Base-by-base conservation (phyloP, 64 coral and sea anemone genomes). In the Stichodactyla helianthus region DNA sequence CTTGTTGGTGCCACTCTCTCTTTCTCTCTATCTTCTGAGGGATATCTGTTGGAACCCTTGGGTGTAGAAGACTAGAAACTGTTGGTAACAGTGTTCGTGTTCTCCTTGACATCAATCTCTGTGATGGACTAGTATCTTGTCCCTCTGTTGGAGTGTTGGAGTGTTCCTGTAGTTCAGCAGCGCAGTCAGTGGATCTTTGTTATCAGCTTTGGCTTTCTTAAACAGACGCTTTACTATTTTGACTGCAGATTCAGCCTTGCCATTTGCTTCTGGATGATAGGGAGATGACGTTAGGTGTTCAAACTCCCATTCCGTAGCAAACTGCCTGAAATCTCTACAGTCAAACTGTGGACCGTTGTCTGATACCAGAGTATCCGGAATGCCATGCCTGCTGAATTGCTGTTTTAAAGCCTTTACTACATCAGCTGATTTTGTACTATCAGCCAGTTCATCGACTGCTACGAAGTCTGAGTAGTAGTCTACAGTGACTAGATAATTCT, bases 391-490 rank as follows among this genome's bases (percentile, higher is more conserved):
- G 6, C 59, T 63, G 44, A 86, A 86, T 67, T 91, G 65, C 44
- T 74, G 59, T 86, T 91, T 91, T 50, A 79, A 84, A 77, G 53
- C 55, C 26, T 59, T 85, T 51, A 91, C 55, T 80, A 80, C 77
- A 19, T 80, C 77, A 80, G 77, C 44, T 80, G 77, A 80, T 53
- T 6, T 17, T 51, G 77, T 53, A 11, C 77, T 18, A 53, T 80
- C 77, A 80, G 2, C 28, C 77, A 80, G 77, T 80, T 80, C 50
- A 80, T 80, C 77, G 17, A 80, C 77, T 80, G 51, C 77, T 6
- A 91, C 55, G 76, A 90, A 94, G 77, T 90, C 92, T 78, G 92
- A 94, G 54, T 86, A 86, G 22, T 94, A 90, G 31, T 79, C 78
- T 80, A 81, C 67, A 84, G 77, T 51, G 2, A 53, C 77, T 51